Percentiles rank a stretch among this genome's conserved stretches.
Evolutionary conservation across 37 sponge, comb jelly and placozoan genomes (phyloP).

Genomic region (Axinella damicornis): DNA sequence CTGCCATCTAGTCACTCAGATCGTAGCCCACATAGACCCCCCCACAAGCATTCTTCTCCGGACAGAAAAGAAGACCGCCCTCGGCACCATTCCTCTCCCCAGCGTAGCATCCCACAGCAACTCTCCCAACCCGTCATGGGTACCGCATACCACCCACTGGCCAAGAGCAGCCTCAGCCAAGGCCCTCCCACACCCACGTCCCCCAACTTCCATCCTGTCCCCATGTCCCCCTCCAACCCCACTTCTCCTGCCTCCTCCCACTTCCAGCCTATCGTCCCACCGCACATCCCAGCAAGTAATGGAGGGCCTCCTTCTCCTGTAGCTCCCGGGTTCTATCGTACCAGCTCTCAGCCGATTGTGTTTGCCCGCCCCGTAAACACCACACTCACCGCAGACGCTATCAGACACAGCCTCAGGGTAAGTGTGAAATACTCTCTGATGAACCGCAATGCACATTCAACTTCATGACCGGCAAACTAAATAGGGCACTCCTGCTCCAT

Average conservation of each 20-base stretch:
- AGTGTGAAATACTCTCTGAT: not conserved
- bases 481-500: no score
- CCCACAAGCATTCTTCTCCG: no score
- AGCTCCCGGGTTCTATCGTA: conserved; percentile 8
- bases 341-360: conserved; percentile 1
- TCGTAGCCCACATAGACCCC: no score
- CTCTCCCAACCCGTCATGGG: no score
- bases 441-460: no score
- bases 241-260: not conserved
- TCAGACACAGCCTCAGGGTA: conserved; percentile 39
- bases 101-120: no score
- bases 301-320: not conserved
- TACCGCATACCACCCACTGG: no score
- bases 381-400: not conserved
- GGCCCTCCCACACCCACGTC: not conserved
- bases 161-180: no score
- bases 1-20: no score
- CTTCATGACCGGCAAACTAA: no score
- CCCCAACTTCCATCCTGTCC: not conserved
- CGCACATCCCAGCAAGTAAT: not conserved
- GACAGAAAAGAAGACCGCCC: no score
- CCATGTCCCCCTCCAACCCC: conserved; percentile 6
- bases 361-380: not conserved
- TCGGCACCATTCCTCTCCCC: no score
- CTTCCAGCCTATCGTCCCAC: not conserved